Evolutionary conservation across 1,140 invertebrate genomes (phyloP).

Genomic region (Stegodyphus dumicola): DNA sequence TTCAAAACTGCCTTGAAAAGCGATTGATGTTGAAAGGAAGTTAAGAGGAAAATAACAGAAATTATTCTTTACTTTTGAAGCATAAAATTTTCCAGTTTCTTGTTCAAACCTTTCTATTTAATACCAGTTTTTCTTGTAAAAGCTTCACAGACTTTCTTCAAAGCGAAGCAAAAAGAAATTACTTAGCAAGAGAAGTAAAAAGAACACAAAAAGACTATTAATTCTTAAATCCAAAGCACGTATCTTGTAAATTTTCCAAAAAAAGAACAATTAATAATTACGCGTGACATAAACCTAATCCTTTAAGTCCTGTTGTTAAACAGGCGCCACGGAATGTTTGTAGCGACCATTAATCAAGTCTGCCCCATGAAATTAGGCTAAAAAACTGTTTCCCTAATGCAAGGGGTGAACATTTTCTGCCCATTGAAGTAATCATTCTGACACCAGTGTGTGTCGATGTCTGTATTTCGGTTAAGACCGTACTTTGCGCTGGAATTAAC

Average conservation of each 20-base stretch:
- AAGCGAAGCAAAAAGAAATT: too few species aligned
- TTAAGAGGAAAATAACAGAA: too few species aligned
- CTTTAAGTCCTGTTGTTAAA: constrained; percentile 12
- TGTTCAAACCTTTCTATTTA: too few species aligned
- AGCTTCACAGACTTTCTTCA: too few species aligned
- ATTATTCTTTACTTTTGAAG: neutral
- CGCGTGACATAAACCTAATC: constrained; percentile 12
- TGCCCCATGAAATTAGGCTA: neutral
- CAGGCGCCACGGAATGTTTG: neutral
- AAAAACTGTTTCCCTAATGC: neutral
- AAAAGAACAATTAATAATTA: constrained; percentile 28
- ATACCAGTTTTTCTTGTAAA: too few species aligned
- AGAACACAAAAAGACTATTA: neutral
- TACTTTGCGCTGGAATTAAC: too few species aligned
- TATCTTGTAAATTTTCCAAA: neutral
- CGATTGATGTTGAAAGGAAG: too few species aligned
- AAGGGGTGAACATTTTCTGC: too few species aligned
- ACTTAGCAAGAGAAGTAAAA: neutral
- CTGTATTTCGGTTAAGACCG: too few species aligned
- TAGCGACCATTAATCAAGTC: constrained; percentile 6
- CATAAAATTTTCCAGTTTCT: neutral
- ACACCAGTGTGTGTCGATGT: too few species aligned
- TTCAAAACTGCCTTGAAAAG: too few species aligned
- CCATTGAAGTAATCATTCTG: too few species aligned
- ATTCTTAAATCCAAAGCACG: constrained; percentile 13